phyloP scores from a whole-genome alignment of 1,140 invertebrate species.

The Pantala flavescens region DNA sequence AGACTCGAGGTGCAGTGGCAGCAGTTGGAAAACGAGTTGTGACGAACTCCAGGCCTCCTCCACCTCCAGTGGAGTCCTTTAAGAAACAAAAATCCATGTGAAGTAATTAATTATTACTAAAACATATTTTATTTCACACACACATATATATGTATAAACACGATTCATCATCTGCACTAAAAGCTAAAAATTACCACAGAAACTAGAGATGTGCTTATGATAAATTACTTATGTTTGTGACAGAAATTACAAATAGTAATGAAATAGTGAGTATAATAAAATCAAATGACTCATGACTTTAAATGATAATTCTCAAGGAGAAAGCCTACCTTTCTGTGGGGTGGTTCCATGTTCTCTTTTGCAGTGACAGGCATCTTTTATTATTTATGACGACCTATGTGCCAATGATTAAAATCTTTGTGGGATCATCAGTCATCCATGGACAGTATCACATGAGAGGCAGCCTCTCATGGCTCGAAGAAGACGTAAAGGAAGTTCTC shows the following conservation, averaged over 20 bases:
- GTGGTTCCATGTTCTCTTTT: conserved; percentile 6
- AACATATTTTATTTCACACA: no score
- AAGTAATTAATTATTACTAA: no score
- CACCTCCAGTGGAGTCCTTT: background rate
- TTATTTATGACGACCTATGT: background rate
- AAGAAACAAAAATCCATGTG: background rate
- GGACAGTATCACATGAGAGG: background rate
- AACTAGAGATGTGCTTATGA: no score
- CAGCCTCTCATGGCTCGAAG: background rate
- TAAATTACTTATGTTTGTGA: no score
- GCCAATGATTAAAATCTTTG: background rate
- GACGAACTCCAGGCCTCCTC: background rate
- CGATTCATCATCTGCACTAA: no score
- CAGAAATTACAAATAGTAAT: no score
- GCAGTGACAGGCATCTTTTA: background rate
- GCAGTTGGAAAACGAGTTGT: background rate
- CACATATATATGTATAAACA: no score
- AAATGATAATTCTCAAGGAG: no score
- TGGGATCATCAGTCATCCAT: background rate
- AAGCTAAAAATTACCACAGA: no score
- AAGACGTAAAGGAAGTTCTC: background rate
- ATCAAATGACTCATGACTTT: no score
- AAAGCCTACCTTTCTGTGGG: background rate
- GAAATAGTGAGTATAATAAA: no score
- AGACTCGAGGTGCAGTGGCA: background rate